phyloP scores from a whole-genome alignment of 1,140 invertebrate species.

The Heterodera carotae region DNA sequence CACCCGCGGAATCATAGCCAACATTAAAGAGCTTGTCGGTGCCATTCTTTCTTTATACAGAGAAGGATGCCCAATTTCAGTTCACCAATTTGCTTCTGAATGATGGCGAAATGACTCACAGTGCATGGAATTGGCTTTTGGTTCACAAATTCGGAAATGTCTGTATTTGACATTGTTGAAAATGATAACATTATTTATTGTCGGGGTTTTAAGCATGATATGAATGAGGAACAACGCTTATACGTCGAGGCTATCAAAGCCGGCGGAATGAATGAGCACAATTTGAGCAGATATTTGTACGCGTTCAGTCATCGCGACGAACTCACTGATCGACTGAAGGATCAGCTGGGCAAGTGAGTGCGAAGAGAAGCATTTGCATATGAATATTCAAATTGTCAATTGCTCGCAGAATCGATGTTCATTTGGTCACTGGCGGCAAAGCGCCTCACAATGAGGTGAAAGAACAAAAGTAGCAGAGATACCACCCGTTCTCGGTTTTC shows the following conservation, averaged over 20 bases:
- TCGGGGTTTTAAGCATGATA: constrained; percentile 72
- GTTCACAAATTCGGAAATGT: constrained; percentile 81
- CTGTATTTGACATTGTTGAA: not conserved
- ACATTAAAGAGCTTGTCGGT: constrained; percentile 76
- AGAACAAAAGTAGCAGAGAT: not conserved
- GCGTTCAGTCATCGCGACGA: constrained; percentile 62
- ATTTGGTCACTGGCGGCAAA: constrained; percentile 79
- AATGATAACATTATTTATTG: not conserved
- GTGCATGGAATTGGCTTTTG: constrained; percentile 80
- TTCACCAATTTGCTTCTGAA: constrained; percentile 70
- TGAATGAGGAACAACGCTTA: constrained; percentile 75
- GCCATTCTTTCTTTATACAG: not conserved
- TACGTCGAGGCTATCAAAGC: constrained; percentile 77
- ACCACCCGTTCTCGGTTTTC: not conserved
- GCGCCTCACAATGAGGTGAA: constrained; percentile 74
- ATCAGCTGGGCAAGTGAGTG: constrained; percentile 56
- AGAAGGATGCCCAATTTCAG: constrained; percentile 70
- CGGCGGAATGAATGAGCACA: constrained; percentile 77
- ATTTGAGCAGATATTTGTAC: constrained; percentile 70
- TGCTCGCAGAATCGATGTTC: constrained; percentile 73
- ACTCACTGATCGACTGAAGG: constrained; percentile 59
- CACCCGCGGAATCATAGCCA: constrained; percentile 79
- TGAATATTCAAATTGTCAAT: not conserved
- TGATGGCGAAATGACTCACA: constrained; percentile 72
- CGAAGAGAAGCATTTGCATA: not conserved